Conservation (phyloP, 2,888 invertebrate species). For the Leucania comma region DNA sequence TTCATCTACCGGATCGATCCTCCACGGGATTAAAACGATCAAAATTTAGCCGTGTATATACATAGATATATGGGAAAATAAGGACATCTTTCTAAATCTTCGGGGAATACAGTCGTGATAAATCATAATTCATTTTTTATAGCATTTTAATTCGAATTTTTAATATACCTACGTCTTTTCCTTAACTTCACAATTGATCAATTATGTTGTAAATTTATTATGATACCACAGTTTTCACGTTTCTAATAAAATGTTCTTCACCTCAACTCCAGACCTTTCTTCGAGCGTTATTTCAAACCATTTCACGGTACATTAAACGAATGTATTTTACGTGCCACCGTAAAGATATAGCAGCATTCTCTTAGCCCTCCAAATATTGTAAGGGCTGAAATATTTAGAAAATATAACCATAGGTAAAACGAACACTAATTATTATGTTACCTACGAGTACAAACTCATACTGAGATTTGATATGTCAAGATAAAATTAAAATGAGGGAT, state of each 20-base stretch:
- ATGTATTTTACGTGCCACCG: constrained; percentile 46
- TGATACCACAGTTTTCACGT: constrained; percentile 27
- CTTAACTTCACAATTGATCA: constrained; percentile 1
- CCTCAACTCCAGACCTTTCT: constrained; percentile 33
- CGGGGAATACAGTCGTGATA: neutral
- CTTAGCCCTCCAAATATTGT: constrained; percentile 14
- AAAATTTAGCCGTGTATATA: no score
- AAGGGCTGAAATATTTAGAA: neutral
- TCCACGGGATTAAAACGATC: no score
- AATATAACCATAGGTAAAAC: constrained; percentile 1
- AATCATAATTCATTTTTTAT: neutral
- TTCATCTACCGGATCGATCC: no score
- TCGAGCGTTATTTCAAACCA: constrained; percentile 38
- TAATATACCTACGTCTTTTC: neutral
- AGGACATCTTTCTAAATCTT: neutral
- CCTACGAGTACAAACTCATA: neutral
- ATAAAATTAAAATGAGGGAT: constrained; percentile 16
- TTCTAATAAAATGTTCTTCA: constrained; percentile 23
- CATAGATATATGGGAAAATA: neutral
- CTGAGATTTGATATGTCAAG: constrained; percentile 4
- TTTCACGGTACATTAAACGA: constrained; percentile 54
- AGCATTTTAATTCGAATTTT: neutral
- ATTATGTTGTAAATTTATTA: neutral
- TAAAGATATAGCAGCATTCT: constrained; percentile 30
- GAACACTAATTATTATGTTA: no score